Evolutionary conservation across 2,113 vertebrate genomes (phyloP).

Genomic region (Aphyosemion australe): DNA sequence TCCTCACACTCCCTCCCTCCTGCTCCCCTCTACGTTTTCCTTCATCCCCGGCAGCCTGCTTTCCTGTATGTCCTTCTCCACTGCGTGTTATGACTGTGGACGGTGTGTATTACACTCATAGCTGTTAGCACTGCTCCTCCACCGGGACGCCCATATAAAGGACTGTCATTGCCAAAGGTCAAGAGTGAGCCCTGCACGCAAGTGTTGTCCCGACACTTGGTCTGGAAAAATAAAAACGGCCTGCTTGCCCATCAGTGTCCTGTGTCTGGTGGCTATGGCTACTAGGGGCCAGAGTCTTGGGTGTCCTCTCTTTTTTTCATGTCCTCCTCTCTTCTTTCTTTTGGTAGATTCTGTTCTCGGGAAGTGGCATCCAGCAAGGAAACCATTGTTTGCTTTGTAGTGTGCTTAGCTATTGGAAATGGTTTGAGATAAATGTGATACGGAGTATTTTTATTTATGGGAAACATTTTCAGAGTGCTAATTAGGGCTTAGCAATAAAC

Average conservation of each 20-base stretch:
- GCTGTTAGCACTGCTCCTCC: constrained; percentile 75
- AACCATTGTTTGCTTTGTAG: constrained; percentile 25
- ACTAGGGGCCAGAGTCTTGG: constrained; percentile 42
- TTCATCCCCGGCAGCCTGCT: constrained; percentile 41
- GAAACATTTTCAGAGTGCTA: no score
- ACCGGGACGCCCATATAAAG: constrained; percentile 79
- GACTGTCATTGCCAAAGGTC: constrained; percentile 83
- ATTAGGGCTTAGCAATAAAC: no score
- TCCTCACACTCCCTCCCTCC: constrained; percentile 19
- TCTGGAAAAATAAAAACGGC: constrained; percentile 73
- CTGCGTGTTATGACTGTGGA: constrained; percentile 80
- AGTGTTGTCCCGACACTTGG: constrained; percentile 81
- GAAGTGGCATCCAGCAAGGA: constrained; percentile 47
- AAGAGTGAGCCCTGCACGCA: constrained; percentile 80
- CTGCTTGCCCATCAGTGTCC: constrained; percentile 60
- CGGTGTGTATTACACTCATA: constrained; percentile 82
- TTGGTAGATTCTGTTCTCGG: constrained; percentile 30
- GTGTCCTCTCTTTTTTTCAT: constrained; percentile 50
- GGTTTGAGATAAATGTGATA: constrained; percentile 33
- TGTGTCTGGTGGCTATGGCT: constrained; percentile 57
- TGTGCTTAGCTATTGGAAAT: constrained; percentile 26
- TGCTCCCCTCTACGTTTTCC: constrained; percentile 43
- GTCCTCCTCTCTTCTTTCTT: constrained; percentile 24
- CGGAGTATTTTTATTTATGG: background rate
- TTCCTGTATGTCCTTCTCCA: constrained; percentile 50